Evolutionary conservation across 1,140 invertebrate genomes (phyloP), one percentile per base, ranked within the genome.

Genomic region (Drosophila ambigua): DNA sequence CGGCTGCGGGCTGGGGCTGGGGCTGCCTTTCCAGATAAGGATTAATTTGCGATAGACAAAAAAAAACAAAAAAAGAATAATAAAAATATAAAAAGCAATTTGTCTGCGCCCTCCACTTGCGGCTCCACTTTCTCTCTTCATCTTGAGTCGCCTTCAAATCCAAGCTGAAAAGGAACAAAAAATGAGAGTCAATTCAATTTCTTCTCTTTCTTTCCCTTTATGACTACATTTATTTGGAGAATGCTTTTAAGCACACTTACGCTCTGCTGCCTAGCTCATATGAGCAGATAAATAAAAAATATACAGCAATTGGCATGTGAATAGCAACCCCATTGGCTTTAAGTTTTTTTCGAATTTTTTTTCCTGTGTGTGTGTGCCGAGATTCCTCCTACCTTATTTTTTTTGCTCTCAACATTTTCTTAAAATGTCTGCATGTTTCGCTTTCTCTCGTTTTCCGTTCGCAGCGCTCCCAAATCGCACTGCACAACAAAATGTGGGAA

Each of bases 401-500:
- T 16, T 16, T 0, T 16, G 16, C 16, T 46, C 31, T 28, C 16
- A n/a, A 43, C 53, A 28, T 31, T 20, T 51, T 55, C 52, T 62
- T 24, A 44, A 72, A 46, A 43, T 44, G 55, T 54, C 39, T 11
- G 6, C 20, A 20, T 20, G 20, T 20, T 20, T 20, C 20, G 20
- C 20, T 20, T 1, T 48, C 9, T 55, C 31, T 15, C 31, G 31
- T 24, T 63, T 55, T 82, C 50, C 72, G 49, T 75, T 93, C 92
- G 5, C 92, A 98, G 97, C 95, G 95, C 88, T 98, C 98, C 4
- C 96, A 97, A 88, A 97, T 98, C 64, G 94, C 95, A 43, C 95
- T 98, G 2, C 99, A 98, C 92, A 95, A 95, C 88, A 95, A 96
- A 92, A 99, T 99, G 98, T 99, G 97, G 97, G 96, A 98, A 80